Base-by-base conservation (phyloP, 2,113 vertebrate genomes). In the Crotalus tigris region DNA sequence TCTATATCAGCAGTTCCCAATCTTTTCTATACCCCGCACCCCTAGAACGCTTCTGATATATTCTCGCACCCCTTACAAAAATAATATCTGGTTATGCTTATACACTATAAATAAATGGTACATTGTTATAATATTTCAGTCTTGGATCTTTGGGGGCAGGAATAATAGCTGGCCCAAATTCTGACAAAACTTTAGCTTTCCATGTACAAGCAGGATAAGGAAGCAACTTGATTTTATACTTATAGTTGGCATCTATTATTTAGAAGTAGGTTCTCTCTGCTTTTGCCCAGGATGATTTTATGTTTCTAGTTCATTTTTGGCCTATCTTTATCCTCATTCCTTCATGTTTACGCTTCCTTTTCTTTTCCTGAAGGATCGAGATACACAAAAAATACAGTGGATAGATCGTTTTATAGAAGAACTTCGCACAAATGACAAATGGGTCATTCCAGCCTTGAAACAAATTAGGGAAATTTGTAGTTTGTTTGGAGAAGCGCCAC, bases 391-490 rank as follows among this genome's bases (percentile, higher is more conserved):
- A 98, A 99, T 99, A 95, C 99, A 99, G 93, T 99, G 99, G 99
- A 99, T 99, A 96, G 99, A 99, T 97, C 98, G 99, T 91, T 99
- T 99, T 97, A 99, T 99, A 98, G 99, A 99, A 98, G 99, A 99
- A 94, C 98, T 99, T 96, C 99, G 99, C 97, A 99, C 99, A 96
- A 99, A 99, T 97, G 99, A 99, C 97, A 99, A 99, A 96, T 99
- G 99, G 99, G 99, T 99, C 94, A 99, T 99, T 95, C 99, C 99
- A 94, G 99, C 99, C 94, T 97, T 99, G 96, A 99, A 99, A 97
- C 99, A 99, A 96, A 99, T 99, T 95, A 98, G 99, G 97, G 99
- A 99, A 98, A 99, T 99, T 95, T 99, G 99, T 97, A 99, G 99
- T 98, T 98, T 99, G 96, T 99, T 99, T 98, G 99, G 99, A 95